These are phyloP conservation scores for Zosterops pallidus DNA, from an alignment of 2,113 vertebrate genomes.

Conservation along the genomic window DNA sequence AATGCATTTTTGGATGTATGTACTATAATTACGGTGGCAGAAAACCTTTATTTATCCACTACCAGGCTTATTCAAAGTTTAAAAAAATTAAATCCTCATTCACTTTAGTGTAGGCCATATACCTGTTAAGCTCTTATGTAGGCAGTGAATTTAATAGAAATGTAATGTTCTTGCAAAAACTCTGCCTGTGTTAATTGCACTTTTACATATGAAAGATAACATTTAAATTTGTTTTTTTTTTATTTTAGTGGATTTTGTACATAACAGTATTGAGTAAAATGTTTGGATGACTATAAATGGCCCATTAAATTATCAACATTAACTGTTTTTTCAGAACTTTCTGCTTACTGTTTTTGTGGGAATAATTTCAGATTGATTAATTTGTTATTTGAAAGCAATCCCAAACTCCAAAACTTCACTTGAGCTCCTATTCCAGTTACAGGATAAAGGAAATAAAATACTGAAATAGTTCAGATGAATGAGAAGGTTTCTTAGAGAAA, in stretches of 20 bases:
- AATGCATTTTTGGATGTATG: constrained; percentile 42
- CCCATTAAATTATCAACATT: constrained; percentile 28
- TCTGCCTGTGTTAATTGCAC: constrained; percentile 50
- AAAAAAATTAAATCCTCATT: constrained; percentile 13
- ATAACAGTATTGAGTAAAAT: constrained; percentile 34
- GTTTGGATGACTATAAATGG: constrained; percentile 24
- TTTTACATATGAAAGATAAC: constrained; percentile 53
- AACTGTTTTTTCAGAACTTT: constrained; percentile 7
- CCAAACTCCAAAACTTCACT: background rate
- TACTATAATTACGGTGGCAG: constrained; percentile 55
- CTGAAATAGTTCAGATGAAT: background rate
- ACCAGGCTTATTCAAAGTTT: constrained; percentile 9
- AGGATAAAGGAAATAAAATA: constrained; percentile 46
- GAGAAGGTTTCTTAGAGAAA: background rate
- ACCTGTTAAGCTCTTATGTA: background rate
- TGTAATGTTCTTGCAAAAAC: constrained; percentile 7
- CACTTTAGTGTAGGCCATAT: background rate
- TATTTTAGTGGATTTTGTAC: constrained; percentile 41
- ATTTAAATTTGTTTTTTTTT: constrained; percentile 20
- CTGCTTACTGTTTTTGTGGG: constrained; percentile 1
- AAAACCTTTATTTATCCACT: constrained; percentile 10
- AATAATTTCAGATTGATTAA: background rate
- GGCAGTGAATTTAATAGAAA: background rate
- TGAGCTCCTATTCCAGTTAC: background rate
- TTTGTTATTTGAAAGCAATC: constrained; percentile 33